Percentiles rank a stretch among this genome's conserved stretches.
Conservation (phyloP, 2,113 vertebrate genomes). For the Siphamia tubifer region DNA sequence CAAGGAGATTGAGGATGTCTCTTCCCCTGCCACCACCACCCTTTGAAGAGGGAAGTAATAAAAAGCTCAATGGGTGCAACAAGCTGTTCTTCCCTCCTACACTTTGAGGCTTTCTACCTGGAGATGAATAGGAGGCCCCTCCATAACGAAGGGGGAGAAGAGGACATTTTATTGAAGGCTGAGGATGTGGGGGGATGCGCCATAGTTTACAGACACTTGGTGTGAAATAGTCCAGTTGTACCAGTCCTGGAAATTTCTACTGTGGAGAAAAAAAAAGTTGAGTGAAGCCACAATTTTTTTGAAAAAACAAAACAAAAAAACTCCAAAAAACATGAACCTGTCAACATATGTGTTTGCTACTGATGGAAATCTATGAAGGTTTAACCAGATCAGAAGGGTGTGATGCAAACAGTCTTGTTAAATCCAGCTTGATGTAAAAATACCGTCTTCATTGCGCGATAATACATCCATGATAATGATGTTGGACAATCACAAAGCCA, state of each 20-base stretch:
- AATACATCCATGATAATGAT: slow-evolving; percentile 45
- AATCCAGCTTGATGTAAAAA: slow-evolving; percentile 41
- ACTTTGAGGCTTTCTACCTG: slow-evolving; percentile 80
- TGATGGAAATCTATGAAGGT: slow-evolving; percentile 25
- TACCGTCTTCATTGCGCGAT: slow-evolving; percentile 3
- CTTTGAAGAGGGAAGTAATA: slow-evolving; percentile 78
- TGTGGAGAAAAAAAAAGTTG: neutral
- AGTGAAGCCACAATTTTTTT: neutral
- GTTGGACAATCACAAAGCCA: slow-evolving; percentile 56
- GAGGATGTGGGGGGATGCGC: slow-evolving; percentile 62
- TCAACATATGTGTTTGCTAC: slow-evolving; percentile 12
- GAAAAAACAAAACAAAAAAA: neutral
- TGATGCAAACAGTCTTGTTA: slow-evolving; percentile 42
- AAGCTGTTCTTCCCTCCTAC: slow-evolving; percentile 73
- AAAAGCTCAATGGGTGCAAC: slow-evolving; percentile 80
- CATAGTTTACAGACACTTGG: slow-evolving; percentile 51
- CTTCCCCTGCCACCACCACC: slow-evolving; percentile 66
- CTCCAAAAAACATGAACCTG: neutral
- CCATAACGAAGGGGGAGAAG: slow-evolving; percentile 65
- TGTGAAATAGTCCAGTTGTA: slow-evolving; percentile 56
- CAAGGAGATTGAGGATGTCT: slow-evolving; percentile 64
- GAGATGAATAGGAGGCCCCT: slow-evolving; percentile 80
- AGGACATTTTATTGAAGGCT: slow-evolving; percentile 71
- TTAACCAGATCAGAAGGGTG: slow-evolving; percentile 43
- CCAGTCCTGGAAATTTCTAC: no score